Base-by-base conservation (phyloP, 2,113 vertebrate species). In the Rhabdornis inornatus region DNA sequence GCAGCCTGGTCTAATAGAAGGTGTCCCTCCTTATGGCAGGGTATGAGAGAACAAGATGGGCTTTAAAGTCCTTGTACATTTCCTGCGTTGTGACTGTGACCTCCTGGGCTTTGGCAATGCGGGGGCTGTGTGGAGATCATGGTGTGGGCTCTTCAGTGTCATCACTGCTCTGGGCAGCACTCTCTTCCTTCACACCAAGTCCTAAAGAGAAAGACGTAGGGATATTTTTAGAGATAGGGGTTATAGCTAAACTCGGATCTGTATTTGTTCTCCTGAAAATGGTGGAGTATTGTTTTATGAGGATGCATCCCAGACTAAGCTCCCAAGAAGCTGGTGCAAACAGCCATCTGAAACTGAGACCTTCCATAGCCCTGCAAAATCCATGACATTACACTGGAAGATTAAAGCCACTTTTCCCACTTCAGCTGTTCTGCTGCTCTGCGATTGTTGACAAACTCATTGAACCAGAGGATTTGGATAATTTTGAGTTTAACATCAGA, bases 81-180 rank as follows among this genome's bases (percentile, higher is more conserved):
- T 30, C 20, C n/a, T 18, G 57, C 8, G 8, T 35, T 82, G 45
- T n/a, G 9, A 1, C 49, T 68, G 37, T 12, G 42, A 25, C 30
- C 47, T 35, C 21, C 19, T 25, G 15, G 57, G 76, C 75, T 76
- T 6, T n/a, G 61, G 66, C 72, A 40, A 15, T 0, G 1, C 23
- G 5, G 44, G 74, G 42, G n/a, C 71, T 8, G 11, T 1, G n/a
- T 4, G 22, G 1, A 7, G 50, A 4, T 31, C 1, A 0, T 2
- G 65, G 6, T 17, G 18, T 11, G 64, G 40, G 45, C 24, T 78
- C 37, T 12, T 31, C 5, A 3, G 7, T 1, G 1, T 5, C 42
- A 9, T 24, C 52, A 2, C 13, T 15, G 53, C 88, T n/a, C 42
- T 7, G 63, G 52, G 63, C 68, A 63, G 63, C 55, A 44, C 49